Percentiles rank a stretch among this genome's conserved stretches.
Evolutionary conservation across 2,797 vertebrate genomes (phyloP).

Genomic region (Schizopygopsis malacanthus): DNA sequence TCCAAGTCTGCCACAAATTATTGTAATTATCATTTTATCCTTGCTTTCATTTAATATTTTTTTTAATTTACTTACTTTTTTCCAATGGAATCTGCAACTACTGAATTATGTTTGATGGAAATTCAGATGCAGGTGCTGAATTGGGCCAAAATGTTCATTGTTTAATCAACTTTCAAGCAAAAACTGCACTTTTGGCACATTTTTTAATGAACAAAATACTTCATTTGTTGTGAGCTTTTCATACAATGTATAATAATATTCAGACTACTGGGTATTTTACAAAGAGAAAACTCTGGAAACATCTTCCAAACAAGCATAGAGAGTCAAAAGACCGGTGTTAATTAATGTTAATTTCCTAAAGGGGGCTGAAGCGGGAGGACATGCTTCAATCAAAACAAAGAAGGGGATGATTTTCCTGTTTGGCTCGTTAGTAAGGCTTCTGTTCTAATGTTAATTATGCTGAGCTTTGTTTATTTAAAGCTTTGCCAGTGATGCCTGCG

Average conservation of each 20-base stretch:
- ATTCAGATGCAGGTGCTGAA: neutral
- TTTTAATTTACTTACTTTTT: neutral
- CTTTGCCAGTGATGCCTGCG: slow-evolving; percentile 44
- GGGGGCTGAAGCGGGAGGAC: neutral
- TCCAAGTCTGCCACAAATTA: neutral
- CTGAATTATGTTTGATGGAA: neutral
- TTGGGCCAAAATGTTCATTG: neutral
- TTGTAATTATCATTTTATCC: neutral
- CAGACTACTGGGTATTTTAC: neutral
- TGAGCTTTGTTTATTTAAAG: slow-evolving; percentile 48
- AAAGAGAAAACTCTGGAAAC: slow-evolving; percentile 15
- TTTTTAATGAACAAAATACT: neutral
- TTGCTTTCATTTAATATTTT: neutral
- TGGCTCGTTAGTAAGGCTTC: slow-evolving; percentile 34
- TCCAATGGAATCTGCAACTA: neutral
- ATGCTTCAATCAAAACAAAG: slow-evolving; percentile 51
- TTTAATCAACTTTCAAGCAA: slow-evolving; percentile 10
- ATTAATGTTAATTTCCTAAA: slow-evolving; percentile 54
- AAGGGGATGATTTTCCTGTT: slow-evolving; percentile 35
- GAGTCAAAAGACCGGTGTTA: slow-evolving; percentile 35
- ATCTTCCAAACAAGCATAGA: slow-evolving; percentile 23
- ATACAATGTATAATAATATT: neutral
- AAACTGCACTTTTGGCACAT: neutral
- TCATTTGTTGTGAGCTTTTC: neutral
- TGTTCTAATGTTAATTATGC: slow-evolving; percentile 40